Percentiles rank a stretch among this genome's conserved stretches.
These are phyloP conservation scores for Thamnophis sirtalis DNA, from an alignment of 2,113 vertebrate genomes.

Conservation along the genomic window DNA sequence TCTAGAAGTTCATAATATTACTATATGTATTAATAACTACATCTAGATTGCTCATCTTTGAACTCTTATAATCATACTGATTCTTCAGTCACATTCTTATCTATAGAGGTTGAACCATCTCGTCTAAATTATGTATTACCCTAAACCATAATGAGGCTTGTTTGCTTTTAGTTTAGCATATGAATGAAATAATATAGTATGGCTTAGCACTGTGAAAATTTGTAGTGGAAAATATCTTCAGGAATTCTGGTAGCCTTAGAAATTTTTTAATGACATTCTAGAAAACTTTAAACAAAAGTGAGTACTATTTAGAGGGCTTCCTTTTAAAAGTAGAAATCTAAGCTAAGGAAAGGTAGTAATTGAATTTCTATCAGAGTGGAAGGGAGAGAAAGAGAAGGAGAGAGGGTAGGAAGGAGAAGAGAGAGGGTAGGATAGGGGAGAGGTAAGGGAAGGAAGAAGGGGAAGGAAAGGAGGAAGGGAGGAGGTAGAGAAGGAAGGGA, in stretches of 20 bases:
- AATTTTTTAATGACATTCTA: neutral
- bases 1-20: neutral
- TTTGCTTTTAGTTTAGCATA: neutral
- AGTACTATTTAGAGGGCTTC: neutral
- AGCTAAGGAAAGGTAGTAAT: too few relatives aligned
- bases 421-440: too few relatives aligned
- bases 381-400: too few relatives aligned
- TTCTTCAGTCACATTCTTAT: neutral
- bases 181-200: neutral
- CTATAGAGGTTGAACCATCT: neutral
- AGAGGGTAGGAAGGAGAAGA: too few relatives aligned
- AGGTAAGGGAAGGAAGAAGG: too few relatives aligned
- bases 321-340: too few relatives aligned
- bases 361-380: too few relatives aligned
- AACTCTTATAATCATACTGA: neutral
- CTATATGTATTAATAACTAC: neutral
- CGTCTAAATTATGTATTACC: neutral
- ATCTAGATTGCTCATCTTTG: neutral
- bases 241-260: neutral
- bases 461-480: too few relatives aligned
- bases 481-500: too few relatives aligned
- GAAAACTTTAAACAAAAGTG: neutral
- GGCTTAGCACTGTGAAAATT: neutral
- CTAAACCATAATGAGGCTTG: neutral
- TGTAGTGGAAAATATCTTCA: neutral